Base-by-base conservation (phyloP, 2,113 vertebrate species). In the Pelodiscus sinensis region DNA sequence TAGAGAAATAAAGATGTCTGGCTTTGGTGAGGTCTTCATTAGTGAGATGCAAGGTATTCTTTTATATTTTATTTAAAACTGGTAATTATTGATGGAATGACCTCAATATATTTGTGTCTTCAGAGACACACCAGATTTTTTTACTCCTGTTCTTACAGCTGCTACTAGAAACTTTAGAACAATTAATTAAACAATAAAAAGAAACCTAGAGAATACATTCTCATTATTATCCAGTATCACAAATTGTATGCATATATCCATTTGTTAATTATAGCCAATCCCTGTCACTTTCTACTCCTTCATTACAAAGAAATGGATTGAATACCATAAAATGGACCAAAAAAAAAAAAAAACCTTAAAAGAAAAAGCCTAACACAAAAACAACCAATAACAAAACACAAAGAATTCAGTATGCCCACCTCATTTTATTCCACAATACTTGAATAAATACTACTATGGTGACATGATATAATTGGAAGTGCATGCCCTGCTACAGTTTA, bases 401-500 rank as follows among this genome's bases (percentile, higher is more conserved):
- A 86, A 75, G 89, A 24, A 8, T 38, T 82, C n/a, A 85, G 54
- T 24, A n/a, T 88, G 80, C 12, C 5, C 81, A 86, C 4, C 13
- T 16, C 18, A 68, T 90, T 91, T 60, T 85, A 1, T 79, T 97
- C 54, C 83, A 90, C 25, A 88, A 56, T 44, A 57, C 21, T 16
- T 56, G 96, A 50, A 94, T 81, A 92, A 95, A 91, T 89, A 81
- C 11, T 89, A 52, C 55, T 84, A 88, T 52, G 85, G n/a, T 88
- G 88, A 79, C 56, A 93, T 88, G 87, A 89, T 94, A 81, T 92
- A 92, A 84, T 56, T 87, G 25, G 21, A 84, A 95, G 95, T 88
- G 87, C 84, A 95, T 84, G 91, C 85, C 62, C 88, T 95, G 54
- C 79, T 87, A 81, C 89, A 83, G 88, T 93, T 92, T 87, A 91